Percentiles rank a stretch among this genome's conserved stretches.
These are phyloP conservation scores for Saturnia japonica DNA, from an alignment of 2,888 invertebrate genomes.

Conservation along the genomic window DNA sequence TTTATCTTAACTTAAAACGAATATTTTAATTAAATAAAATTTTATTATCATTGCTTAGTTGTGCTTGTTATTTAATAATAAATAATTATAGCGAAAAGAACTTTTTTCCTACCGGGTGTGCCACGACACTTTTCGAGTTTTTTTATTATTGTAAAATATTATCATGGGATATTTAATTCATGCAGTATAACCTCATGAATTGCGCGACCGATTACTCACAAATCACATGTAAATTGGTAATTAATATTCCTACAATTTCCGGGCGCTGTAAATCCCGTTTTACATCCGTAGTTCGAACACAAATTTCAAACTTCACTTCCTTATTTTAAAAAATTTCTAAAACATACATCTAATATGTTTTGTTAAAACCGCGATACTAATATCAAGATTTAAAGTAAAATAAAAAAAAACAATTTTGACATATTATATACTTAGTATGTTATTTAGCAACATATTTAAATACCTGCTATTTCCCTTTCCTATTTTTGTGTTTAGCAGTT, in stretches of 20 bases:
- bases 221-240: conserved; percentile 5
- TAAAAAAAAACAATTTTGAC: too few relatives aligned
- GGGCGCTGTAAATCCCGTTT: neutral
- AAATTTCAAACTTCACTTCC: conserved; percentile 10
- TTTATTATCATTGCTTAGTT: too few relatives aligned
- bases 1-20: too few relatives aligned
- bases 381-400: neutral
- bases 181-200: neutral
- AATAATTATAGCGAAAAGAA: too few relatives aligned
- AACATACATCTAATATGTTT: neutral
- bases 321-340: neutral
- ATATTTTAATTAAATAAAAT: too few relatives aligned
- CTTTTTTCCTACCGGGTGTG: too few relatives aligned
- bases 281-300: neutral
- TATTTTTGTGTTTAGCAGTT: too few relatives aligned
- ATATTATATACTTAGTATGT: too few relatives aligned
- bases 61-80: too few relatives aligned
- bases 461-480: too few relatives aligned
- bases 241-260: conserved; percentile 8
- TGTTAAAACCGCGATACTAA: neutral
- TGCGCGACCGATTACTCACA: neutral
- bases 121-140: too few relatives aligned
- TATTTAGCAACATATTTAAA: too few relatives aligned
- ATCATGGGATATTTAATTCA: neutral
- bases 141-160: neutral